These are phyloP conservation scores for Pachliopta kotzebuea DNA, from an alignment of 2,888 invertebrate species.

Conservation along the genomic window DNA sequence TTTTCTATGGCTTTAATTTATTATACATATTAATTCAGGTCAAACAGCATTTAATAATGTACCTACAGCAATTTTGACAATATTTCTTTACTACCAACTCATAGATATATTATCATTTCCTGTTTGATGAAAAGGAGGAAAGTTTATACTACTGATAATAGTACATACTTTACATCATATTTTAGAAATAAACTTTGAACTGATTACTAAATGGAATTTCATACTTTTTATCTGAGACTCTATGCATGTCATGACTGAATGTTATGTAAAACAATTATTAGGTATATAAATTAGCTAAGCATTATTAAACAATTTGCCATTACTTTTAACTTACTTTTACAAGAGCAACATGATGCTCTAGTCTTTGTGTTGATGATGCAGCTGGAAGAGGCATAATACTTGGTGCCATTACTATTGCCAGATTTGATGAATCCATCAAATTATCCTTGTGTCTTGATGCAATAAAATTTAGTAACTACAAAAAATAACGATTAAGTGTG, in stretches of 20 bases:
- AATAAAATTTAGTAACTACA: conserved; percentile 85
- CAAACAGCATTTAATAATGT: background rate
- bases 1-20: conserved; percentile 5
- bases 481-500: conserved; percentile 20
- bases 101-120: conserved; percentile 1
- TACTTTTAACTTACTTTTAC: conserved; percentile 78
- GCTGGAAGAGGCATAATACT: conserved; percentile 91
- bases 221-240: too few relatives aligned
- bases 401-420: conserved; percentile 92
- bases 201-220: too few relatives aligned
- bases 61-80: background rate
- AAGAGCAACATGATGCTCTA: conserved; percentile 85
- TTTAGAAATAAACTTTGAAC: background rate
- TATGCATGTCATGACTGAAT: too few relatives aligned
- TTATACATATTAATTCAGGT: background rate
- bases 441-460: conserved; percentile 85
- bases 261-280: too few relatives aligned
- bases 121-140: background rate
- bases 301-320: background rate
- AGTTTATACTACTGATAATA: background rate
- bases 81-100: background rate
- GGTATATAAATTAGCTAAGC: background rate
- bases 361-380: conserved; percentile 82
- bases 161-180: background rate
- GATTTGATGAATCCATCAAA: conserved; percentile 91